phyloP scores from a whole-genome alignment of 1,140 invertebrate genomes.

The Artemia franciscana region DNA sequence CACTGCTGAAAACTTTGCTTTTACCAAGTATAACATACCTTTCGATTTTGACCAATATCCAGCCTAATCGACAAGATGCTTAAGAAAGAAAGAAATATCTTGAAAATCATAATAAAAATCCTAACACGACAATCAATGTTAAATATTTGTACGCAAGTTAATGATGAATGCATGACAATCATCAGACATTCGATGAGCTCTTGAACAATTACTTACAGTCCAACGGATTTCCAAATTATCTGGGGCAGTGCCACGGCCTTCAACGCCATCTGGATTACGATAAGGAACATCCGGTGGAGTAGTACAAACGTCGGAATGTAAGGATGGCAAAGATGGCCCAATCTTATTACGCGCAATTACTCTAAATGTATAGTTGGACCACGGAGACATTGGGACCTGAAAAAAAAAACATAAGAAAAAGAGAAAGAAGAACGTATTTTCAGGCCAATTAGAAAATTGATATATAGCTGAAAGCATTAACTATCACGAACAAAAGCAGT shows the following conservation, averaged over 20 bases:
- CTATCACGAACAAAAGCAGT: constrained; percentile 8
- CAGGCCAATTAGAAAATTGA: neutral
- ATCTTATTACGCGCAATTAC: constrained; percentile 83
- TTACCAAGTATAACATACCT: no score
- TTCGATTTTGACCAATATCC: no score
- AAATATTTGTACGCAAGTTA: no score
- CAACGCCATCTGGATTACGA: constrained; percentile 85
- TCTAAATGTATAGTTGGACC: constrained; percentile 90
- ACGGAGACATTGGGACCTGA: constrained; percentile 51
- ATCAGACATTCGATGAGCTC: no score
- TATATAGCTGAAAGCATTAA: neutral
- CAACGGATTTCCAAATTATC: constrained; percentile 81
- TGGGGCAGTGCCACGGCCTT: constrained; percentile 61
- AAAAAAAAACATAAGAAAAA: constrained; percentile 5
- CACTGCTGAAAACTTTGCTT: no score
- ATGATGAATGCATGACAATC: no score
- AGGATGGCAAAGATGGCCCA: constrained; percentile 61
- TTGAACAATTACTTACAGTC: constrained; percentile 48
- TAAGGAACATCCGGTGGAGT: constrained; percentile 68
- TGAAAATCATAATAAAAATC: no score
- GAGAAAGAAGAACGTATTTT: neutral
- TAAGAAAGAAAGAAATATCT: no score
- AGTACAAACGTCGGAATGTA: constrained; percentile 48
- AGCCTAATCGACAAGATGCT: no score
- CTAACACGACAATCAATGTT: no score